Evolutionary conservation across 1,140 invertebrate species (phyloP), one percentile per base, ranked within the genome.

Genomic region (Rhizoglyphus robini): DNA sequence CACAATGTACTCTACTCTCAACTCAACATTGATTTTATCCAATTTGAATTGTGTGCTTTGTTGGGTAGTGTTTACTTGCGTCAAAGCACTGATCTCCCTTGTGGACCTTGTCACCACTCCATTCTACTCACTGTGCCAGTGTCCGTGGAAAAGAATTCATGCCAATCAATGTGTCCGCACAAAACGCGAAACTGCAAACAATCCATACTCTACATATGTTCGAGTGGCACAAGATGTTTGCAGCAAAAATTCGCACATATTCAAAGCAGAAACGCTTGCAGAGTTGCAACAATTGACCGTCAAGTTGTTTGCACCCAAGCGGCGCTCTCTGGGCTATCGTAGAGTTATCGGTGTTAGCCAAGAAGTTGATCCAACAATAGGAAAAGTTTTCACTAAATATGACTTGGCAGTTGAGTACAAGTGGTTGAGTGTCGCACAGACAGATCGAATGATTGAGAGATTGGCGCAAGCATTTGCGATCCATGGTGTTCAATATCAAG

Each of bases 81-180:
- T 78, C 57, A 69, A 77, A 67, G 69, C 68, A 8, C 69, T 78
- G 29, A 73, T 80, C 29, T 72, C 74, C 41, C 36, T 93, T 62
- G 94, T 87, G 78, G 90, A 94, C 76, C 80, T 93, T 67, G 76
- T 95, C 70, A 92, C 90, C 51, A 89, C 89, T 76, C 89, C 90
- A 47, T 80, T 92, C 0, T 93, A 93, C 77, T 81, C 90, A 69
- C 77, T 92, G 30, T 76, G 91, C 63, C 89, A 93, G 74, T 80
- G 85, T 70, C 91, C 91, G 61, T 94, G 90, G 87, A 84, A 85
- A 20, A 31, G 18, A 5, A 38, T 47, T 11, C 20, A n/a, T 13
- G 51, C 47, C 27, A 20, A 25, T 4, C 5, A 25, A 20, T 3
- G 13, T 46, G 30, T 30, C 8, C 38, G 48, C 4, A 49, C 60